Evolutionary conservation across 2,888 invertebrate genomes (phyloP), one percentile per base, ranked within the genome.

Genomic region (Eucriotettix oculatus): DNA sequence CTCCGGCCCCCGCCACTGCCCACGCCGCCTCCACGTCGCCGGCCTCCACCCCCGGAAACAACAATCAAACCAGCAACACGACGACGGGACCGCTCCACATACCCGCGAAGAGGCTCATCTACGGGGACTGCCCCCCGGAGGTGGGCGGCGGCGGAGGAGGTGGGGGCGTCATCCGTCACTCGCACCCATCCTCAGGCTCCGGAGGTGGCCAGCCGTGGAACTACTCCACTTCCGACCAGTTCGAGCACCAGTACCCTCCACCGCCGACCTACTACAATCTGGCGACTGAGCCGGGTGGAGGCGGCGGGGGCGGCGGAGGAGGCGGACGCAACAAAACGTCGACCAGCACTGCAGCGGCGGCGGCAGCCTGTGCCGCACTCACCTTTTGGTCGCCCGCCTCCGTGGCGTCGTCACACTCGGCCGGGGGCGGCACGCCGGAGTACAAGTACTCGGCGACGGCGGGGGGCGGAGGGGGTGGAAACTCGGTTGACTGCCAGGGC

Each of bases 71-170:
- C 62, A 83, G 85, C 63, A 83, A 84, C 59, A 58, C 60, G 42
- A 55, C 58, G 42, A 40, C 55, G 40, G 89, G 88, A 65, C 86
- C 87, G 62, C 79, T 92, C 65, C 91, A 92, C 78, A 91, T 92
- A 76, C 92, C 91, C 66, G 91, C 91, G 70, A 91, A 92, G 76
- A 80, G 90, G 71, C 76, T 80, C 61, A 75, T 77, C 67, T 85
- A 78, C 71, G 80, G 77, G 75, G 74, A 71, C 66, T 76, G 73
- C 75, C 66, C 64, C 40, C 62, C 68, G 71, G 68, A 72, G 78
- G 74, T 78, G 61, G 53, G 65, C 66, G 79, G 79, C 62, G 81
- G 55, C 40, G 40, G 40, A 29, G 42, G 41, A 12, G 81, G 69
- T 52, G 81, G 83, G 58, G 84, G 87, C 55, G 88, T 88, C 69